Base-by-base conservation (phyloP, 64 coral and sea anemone species). In the Pocillopora verrucosa region DNA sequence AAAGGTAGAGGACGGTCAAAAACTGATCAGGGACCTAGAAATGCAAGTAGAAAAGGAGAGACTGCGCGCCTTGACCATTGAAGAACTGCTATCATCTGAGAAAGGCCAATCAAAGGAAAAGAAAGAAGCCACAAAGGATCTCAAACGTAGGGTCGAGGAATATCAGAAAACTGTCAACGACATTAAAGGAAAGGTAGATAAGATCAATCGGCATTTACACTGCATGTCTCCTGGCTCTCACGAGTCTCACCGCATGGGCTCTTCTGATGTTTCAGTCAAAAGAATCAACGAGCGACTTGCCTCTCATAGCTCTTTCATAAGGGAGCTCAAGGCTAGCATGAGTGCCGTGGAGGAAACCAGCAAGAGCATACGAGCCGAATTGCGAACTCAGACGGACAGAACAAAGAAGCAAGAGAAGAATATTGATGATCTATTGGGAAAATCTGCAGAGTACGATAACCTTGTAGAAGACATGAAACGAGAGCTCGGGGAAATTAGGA, bases 1-100 rank as follows among this genome's bases (percentile, higher is more conserved):
- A 97, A 97, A 93, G 69, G 92, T 97, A 5, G 77, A 83, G 34
- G 95, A 97, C 63, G 92, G 88, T n/a, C 95, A 97, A 73, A 97
- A 85, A 72, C 88, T 97, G 15, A 93, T 97, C 15, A 84, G 89
- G 60, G 91, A 97, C 73, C 68, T 97, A 73, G 91, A 97, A 80
- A 86, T 92, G 34, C 88, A 92, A 51, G 95, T 89, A 13, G 95
- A 94, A 25, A 97, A 92, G 30, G 95, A 97, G 34, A 79, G 87
- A 64, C 86, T 90, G 78, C 89, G 95, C 3, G 92, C 90, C 72
- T 60, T 84, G 12, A 91, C 95, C 74, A 90, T 97, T 62, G 95
- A 97, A 87, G 80, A 87, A 30, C 45, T 97, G 45, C 25, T 97
- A 17, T 76, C 88, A 37, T 78, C 83, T 65, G 91, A 97, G 25